Percentiles rank a stretch among this genome's conserved stretches.
Conservation (phyloP, 2,113 vertebrate genomes). For the Circaetus cinerascens region DNA sequence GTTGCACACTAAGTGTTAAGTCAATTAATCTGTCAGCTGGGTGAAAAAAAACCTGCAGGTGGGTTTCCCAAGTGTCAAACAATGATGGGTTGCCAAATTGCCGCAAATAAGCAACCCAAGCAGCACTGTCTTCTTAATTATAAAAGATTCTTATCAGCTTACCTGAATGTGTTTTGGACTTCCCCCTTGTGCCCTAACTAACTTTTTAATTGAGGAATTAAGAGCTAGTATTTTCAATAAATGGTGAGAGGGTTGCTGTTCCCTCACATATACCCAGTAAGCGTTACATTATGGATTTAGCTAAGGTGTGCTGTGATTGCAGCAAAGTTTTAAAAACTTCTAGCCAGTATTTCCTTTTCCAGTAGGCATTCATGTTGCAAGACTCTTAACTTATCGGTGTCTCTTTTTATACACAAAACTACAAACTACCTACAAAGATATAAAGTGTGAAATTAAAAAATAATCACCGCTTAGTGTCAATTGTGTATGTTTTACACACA, state of each 20-base stretch:
- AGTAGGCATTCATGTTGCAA: neutral
- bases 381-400: neutral
- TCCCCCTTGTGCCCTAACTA: neutral
- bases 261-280: neutral
- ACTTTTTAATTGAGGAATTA: neutral
- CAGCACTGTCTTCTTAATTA: neutral
- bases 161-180: neutral
- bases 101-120: neutral
- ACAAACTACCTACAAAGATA: neutral
- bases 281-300: neutral
- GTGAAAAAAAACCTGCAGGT: neutral
- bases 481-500: neutral
- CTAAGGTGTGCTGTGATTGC: neutral
- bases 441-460: neutral
- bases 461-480: neutral
- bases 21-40: neutral
- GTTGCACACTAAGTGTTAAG: neutral
- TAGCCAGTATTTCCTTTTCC: neutral
- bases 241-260: neutral
- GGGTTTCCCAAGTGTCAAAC: neutral
- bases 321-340: neutral
- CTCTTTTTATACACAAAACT: conserved; percentile 5
- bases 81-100: neutral
- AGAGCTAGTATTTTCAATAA: neutral
- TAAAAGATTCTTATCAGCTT: neutral